These are phyloP conservation scores for Myotis vivesi DNA, from an alignment of 2,797 vertebrate species.

Conservation along the genomic window DNA sequence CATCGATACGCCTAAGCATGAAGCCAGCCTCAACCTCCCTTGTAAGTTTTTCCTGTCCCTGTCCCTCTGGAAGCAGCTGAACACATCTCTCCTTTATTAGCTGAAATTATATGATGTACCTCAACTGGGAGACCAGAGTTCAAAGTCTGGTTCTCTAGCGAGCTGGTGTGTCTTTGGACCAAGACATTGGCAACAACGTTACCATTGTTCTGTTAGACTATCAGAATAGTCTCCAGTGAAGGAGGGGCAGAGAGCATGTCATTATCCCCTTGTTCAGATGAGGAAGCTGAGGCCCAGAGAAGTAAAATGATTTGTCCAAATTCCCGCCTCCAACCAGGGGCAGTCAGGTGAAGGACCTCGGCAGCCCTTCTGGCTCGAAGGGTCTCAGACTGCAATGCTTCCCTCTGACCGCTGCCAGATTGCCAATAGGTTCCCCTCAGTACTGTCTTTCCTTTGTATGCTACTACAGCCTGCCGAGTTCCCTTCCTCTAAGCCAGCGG, in stretches of 20 bases:
- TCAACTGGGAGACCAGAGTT: neutral
- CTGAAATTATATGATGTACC: neutral
- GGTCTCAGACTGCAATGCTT: neutral
- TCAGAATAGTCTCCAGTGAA: neutral
- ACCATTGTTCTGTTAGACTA: neutral
- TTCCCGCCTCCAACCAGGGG: neutral
- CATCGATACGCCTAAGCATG: neutral
- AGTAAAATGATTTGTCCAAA: neutral
- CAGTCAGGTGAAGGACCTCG: neutral
- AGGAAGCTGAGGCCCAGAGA: neutral
- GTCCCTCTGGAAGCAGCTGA: neutral
- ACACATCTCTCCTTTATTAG: neutral
- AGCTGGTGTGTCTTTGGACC: neutral
- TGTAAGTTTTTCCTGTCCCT: neutral
- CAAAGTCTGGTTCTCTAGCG: neutral
- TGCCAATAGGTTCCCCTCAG: neutral
- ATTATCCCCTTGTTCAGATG: neutral
- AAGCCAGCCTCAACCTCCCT: neutral
- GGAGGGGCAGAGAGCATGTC: neutral
- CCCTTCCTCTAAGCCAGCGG: neutral
- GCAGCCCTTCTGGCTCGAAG: neutral
- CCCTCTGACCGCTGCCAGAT: neutral
- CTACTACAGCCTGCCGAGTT: neutral
- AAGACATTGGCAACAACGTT: neutral
- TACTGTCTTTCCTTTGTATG: accelerated